Conservation (phyloP, 2,113 vertebrate species). For the Antechinus flavipes region DNA sequence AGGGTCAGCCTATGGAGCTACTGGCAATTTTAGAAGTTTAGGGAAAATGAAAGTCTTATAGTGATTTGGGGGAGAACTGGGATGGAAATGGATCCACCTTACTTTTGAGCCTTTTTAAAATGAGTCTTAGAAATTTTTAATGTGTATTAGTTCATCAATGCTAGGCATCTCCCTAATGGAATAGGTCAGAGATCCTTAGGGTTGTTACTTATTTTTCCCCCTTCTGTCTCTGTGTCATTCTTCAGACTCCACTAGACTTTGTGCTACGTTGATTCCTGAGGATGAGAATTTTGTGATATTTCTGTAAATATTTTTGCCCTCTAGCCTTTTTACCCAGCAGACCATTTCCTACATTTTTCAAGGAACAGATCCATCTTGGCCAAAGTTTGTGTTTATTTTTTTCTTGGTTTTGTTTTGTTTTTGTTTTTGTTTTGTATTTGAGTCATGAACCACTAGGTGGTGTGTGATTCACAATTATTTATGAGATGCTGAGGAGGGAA, state of each 20-base stretch:
- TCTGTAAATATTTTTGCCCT: not conserved
- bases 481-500: not conserved
- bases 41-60: not conserved
- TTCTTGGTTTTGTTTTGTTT: not conserved
- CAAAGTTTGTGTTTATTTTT: not conserved
- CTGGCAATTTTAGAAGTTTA: not conserved
- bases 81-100: not conserved
- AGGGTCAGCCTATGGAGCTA: not conserved
- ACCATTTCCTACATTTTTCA: not conserved
- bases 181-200: too few species aligned
- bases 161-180: too few species aligned
- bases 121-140: not conserved
- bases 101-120: not conserved
- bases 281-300: not conserved
- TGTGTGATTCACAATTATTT: not conserved
- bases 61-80: not conserved
- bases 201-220: accelerated
- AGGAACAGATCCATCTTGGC: not conserved
- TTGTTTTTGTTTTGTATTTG: not conserved
- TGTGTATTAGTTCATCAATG: not conserved
- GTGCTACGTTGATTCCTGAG: not conserved
- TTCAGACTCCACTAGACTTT: not conserved
- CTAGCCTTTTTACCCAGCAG: not conserved
- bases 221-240: accelerated
- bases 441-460: not conserved